Percentiles rank a stretch among this genome's conserved stretches.
Conservation (phyloP, 2,888 invertebrate species). For the Nemotelus nigrinus region DNA sequence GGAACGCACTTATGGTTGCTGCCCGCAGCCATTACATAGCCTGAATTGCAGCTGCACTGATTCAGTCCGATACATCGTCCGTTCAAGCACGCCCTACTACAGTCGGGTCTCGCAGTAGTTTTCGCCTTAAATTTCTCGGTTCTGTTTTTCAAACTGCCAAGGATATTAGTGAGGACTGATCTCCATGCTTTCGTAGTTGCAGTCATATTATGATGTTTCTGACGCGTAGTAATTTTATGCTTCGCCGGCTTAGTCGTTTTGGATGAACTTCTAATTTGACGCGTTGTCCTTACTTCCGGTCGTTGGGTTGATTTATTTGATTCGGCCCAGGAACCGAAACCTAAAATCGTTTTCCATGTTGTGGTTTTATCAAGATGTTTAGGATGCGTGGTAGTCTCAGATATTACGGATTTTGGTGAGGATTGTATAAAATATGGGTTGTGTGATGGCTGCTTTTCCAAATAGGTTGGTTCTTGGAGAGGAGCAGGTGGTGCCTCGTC, state of each 20-base stretch:
- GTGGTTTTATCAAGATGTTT: not conserved
- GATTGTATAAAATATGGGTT: constrained; percentile 17
- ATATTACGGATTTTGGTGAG: not conserved
- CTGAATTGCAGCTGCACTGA: constrained; percentile 69
- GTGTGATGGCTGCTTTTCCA: constrained; percentile 22
- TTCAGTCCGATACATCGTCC: constrained; percentile 68
- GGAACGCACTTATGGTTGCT: constrained; percentile 27
- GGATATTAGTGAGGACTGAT: not conserved
- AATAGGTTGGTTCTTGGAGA: constrained; percentile 2
- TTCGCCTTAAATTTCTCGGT: not conserved
- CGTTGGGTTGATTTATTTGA: not conserved
- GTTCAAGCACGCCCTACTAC: constrained; percentile 62
- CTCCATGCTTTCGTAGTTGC: not conserved
- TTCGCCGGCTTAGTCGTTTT: not conserved
- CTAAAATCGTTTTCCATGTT: not conserved
- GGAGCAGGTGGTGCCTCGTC: not conserved
- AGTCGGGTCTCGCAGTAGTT: constrained; percentile 55
- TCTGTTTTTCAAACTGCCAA: not conserved
- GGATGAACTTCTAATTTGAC: too few relatives aligned
- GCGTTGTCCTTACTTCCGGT: too few relatives aligned
- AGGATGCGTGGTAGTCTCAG: not conserved
- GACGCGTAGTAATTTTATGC: not conserved
- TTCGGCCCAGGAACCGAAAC: not conserved
- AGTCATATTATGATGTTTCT: not conserved
- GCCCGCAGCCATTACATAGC: constrained; percentile 54